Conservation (phyloP, 2,888 invertebrate species). For the Ypsolopha sequella region DNA sequence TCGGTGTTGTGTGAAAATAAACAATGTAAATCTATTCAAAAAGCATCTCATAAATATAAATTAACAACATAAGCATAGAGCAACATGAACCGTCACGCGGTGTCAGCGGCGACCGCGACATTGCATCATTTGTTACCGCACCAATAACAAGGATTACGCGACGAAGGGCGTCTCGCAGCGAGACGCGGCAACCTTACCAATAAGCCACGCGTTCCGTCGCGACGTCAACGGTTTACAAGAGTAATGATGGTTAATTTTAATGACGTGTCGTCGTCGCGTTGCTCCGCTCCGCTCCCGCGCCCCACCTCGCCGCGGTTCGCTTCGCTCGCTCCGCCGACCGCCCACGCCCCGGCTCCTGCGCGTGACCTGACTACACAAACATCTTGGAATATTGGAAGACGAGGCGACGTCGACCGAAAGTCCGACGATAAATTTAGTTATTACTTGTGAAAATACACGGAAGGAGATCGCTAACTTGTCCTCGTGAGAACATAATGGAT, state of each 20-base stretch:
- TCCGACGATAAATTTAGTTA: constrained; percentile 70
- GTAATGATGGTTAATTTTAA: constrained; percentile 70
- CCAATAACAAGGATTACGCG: constrained; percentile 59
- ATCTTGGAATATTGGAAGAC: constrained; percentile 54
- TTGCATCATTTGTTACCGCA: constrained; percentile 52
- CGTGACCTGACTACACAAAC: constrained; percentile 53
- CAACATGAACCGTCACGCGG: not conserved
- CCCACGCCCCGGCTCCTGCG: constrained; percentile 17
- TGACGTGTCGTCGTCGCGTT: constrained; percentile 51
- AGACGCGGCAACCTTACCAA: constrained; percentile 52
- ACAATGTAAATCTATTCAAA: too few relatives aligned
- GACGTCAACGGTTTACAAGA: constrained; percentile 56
- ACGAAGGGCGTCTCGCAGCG: constrained; percentile 37
- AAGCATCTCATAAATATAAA: too few relatives aligned
- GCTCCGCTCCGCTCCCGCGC: constrained; percentile 18
- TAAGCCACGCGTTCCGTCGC: constrained; percentile 50
- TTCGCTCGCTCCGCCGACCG: constrained; percentile 14
- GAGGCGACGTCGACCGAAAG: constrained; percentile 52
- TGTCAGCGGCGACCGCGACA: constrained; percentile 13
- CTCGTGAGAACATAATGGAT: constrained; percentile 67
- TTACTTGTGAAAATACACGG: constrained; percentile 71
- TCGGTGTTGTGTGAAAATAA: too few relatives aligned
- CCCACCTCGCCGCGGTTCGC: constrained; percentile 17
- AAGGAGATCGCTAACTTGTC: constrained; percentile 70
- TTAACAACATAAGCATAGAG: not conserved